Conservation (phyloP, 2,888 invertebrate genomes). For the Polymixis lichenea region DNA sequence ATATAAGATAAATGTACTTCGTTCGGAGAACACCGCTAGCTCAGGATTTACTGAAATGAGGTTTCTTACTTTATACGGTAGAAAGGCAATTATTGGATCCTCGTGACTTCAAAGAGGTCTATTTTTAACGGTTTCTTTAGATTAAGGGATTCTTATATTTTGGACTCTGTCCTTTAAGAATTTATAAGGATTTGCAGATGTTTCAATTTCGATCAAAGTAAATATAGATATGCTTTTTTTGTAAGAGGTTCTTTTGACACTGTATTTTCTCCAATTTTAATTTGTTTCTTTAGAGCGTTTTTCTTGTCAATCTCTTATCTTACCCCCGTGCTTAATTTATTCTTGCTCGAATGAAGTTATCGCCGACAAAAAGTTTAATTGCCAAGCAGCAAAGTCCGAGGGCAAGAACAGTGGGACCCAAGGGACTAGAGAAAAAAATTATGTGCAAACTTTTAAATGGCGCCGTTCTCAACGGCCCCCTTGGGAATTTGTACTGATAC, state of each 20-base stretch:
- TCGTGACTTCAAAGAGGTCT: slow-evolving; percentile 45
- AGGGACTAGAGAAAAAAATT: slow-evolving; percentile 61
- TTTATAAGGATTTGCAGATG: neutral
- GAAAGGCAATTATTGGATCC: slow-evolving; percentile 57
- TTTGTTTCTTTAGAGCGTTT: neutral
- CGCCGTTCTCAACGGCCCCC: slow-evolving; percentile 53
- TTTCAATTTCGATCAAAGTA: slow-evolving; percentile 12
- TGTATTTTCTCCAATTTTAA: neutral
- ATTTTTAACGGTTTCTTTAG: slow-evolving; percentile 30
- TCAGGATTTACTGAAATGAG: slow-evolving; percentile 54
- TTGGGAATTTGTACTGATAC: slow-evolving; percentile 55
- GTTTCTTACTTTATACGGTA: slow-evolving; percentile 29
- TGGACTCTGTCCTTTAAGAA: neutral
- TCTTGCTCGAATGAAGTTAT: slow-evolving; percentile 72
- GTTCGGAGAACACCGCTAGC: slow-evolving; percentile 29
- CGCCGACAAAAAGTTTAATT: slow-evolving; percentile 77
- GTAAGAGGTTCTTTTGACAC: neutral
- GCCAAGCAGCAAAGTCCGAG: slow-evolving; percentile 52
- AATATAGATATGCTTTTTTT: neutral
- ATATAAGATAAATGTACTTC: slow-evolving; percentile 41
- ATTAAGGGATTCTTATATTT: slow-evolving; percentile 1
- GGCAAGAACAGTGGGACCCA: slow-evolving; percentile 48
- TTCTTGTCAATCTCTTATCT: slow-evolving; percentile 5
- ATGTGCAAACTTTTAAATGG: slow-evolving; percentile 74
- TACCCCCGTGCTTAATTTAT: slow-evolving; percentile 11